phyloP scores from a whole-genome alignment of 2,888 invertebrate species.

The Tipula confusa region DNA sequence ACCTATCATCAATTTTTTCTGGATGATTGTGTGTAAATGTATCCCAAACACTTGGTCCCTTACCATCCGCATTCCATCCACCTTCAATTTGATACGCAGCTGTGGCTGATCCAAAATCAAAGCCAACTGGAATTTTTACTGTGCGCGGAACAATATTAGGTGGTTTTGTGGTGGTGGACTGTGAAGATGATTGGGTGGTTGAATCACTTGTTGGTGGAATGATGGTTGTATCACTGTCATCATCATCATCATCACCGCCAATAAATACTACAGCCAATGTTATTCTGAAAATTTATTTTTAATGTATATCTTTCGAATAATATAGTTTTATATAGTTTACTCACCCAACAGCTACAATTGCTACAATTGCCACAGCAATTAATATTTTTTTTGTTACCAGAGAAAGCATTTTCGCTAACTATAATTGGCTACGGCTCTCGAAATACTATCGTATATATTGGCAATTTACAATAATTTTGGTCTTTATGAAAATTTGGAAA shows the following conservation, averaged over 20 bases:
- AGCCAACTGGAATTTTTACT: neutral
- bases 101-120: neutral
- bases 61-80: constrained; percentile 53
- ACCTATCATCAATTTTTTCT: constrained; percentile 44
- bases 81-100: constrained; percentile 55
- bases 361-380: too few relatives aligned
- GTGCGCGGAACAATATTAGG: neutral
- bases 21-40: constrained; percentile 39
- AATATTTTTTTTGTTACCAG: too few relatives aligned
- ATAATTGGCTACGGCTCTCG: too few relatives aligned
- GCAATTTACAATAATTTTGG: too few relatives aligned
- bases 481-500: too few relatives aligned
- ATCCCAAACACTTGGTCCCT: constrained; percentile 52
- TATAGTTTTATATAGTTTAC: too few relatives aligned
- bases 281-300: too few relatives aligned
- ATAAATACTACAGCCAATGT: too few relatives aligned
- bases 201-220: neutral
- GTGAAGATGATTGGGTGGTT: neutral
- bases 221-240: neutral
- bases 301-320: too few relatives aligned
- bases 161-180: neutral
- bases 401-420: too few relatives aligned
- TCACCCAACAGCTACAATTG: too few relatives aligned
- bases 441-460: too few relatives aligned
- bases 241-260: neutral